Evolutionary conservation across 2,113 vertebrate genomes (phyloP).

Genomic region (Oreochromis niloticus): DNA sequence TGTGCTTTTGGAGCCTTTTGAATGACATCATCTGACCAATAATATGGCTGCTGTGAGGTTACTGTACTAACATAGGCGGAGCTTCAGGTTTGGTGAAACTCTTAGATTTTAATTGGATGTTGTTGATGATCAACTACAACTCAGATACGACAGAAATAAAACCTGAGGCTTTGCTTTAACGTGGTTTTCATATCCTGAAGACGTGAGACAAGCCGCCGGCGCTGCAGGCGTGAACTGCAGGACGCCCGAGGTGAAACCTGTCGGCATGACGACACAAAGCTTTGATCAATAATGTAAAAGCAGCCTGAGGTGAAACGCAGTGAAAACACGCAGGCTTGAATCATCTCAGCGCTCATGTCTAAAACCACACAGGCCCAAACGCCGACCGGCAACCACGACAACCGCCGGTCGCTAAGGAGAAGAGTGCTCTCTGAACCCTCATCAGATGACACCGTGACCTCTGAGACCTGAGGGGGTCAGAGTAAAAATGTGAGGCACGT

Average conservation of each 20-base stretch:
- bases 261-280: not conserved
- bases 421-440: not conserved
- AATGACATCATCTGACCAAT: not conserved
- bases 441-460: not conserved
- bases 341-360: not conserved
- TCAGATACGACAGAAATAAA: fast-evolving
- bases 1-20: not conserved
- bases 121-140: not conserved
- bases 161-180: not conserved
- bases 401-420: fast-evolving
- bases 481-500: not conserved
- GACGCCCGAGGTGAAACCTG: fast-evolving
- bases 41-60: not conserved
- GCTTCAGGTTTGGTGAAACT: not conserved
- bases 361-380: not conserved
- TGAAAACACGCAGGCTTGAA: fast-evolving
- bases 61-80: not conserved
- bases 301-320: not conserved
- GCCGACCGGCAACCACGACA: fast-evolving
- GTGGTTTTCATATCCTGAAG: not conserved
- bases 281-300: not conserved
- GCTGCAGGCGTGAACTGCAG: fast-evolving
- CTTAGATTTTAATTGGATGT: not conserved
- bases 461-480: not conserved
- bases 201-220: fast-evolving